Evolutionary conservation across 2,888 invertebrate species (phyloP), one percentile per base, ranked within the genome.

Genomic region (Campopleginae sp.): DNA sequence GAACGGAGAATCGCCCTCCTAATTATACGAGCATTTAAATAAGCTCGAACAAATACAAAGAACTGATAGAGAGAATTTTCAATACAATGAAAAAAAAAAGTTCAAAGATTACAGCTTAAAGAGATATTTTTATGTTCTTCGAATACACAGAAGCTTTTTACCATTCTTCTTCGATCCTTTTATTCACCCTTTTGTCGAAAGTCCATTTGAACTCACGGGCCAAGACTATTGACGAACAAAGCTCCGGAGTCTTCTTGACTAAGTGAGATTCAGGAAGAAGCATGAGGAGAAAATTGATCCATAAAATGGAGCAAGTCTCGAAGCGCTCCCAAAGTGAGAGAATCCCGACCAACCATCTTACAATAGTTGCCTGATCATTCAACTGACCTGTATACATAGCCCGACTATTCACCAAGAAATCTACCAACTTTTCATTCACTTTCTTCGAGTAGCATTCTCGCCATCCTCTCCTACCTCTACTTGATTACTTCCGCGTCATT

Each of bases 301-400:
- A 48, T 72, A 70, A 83, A 86, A 84, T 75, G 86, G 79, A 66
- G 80, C 44, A 81, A 85, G 75, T 80, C 80, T 86, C 71, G 68
- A 68, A 86, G 81, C 79, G 79, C 83, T 83, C 83, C 71, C 78
- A 63, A 48, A 48, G 72, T 54, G 63, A 54, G 71, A 63, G 68
- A 72, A 65, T 75, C 70, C 51, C 42, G 51, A 80, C 70, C 51
- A 70, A 51, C 80, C 65, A 58, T 72, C 54, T 80, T 77, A 80
- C 83, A 87, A 87, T 86, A 61, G 80, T 81, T 83, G 48, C 58
- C 70, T 83, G 80, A 86, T 82, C 70, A 80, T 77, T 79, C 77
- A 63, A 58, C 58, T 63, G 61, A 66, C 58, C 66, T 51, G 3
- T 42, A 42, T 46, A 23, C 70, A 65, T 42, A 17, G 44, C n/a